A percentile compares a stretch with the other conserved stretches of the same genome.
These are phyloP conservation scores for Dasysyrphus albostriatus DNA, from an alignment of 2,888 invertebrate genomes.

Conservation along the genomic window DNA sequence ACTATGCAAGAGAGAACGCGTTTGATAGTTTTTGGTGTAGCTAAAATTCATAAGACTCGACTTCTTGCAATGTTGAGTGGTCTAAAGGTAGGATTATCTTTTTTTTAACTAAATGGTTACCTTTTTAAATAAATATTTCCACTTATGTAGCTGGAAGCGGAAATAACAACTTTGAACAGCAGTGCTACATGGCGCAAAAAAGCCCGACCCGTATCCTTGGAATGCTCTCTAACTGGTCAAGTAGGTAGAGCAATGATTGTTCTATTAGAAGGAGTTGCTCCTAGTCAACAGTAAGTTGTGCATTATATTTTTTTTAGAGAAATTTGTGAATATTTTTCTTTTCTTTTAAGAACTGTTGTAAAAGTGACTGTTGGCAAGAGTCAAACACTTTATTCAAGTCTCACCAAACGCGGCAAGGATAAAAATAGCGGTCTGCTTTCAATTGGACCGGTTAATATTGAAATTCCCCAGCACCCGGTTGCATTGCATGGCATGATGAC, in stretches of 20 bases:
- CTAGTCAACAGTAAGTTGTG: constrained; percentile 91
- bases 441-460: constrained; percentile 95
- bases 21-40: constrained; percentile 94
- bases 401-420: constrained; percentile 89
- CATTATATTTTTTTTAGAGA: background rate
- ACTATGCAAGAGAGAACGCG: constrained; percentile 88
- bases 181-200: constrained; percentile 96
- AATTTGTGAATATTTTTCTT: background rate
- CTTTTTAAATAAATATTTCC: background rate
- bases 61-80: constrained; percentile 96
- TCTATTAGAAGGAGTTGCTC: constrained; percentile 94
- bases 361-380: constrained; percentile 96
- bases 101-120: background rate
- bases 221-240: constrained; percentile 93
- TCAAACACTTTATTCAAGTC: constrained; percentile 95
- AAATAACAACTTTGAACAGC: constrained; percentile 95
- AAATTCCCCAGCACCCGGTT: constrained; percentile 99
- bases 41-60: constrained; percentile 93
- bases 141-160: constrained; percentile 89
- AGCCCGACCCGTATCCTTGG: constrained; percentile 88
- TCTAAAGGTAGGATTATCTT: constrained; percentile 86
- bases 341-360: constrained; percentile 91
- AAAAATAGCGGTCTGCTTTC: constrained; percentile 92
- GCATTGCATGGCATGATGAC: constrained; percentile 99
- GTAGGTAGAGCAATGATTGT: constrained; percentile 96